These are phyloP conservation scores for Ascaphus truei DNA, from an alignment of 2,113 vertebrate species.

Conservation along the genomic window DNA sequence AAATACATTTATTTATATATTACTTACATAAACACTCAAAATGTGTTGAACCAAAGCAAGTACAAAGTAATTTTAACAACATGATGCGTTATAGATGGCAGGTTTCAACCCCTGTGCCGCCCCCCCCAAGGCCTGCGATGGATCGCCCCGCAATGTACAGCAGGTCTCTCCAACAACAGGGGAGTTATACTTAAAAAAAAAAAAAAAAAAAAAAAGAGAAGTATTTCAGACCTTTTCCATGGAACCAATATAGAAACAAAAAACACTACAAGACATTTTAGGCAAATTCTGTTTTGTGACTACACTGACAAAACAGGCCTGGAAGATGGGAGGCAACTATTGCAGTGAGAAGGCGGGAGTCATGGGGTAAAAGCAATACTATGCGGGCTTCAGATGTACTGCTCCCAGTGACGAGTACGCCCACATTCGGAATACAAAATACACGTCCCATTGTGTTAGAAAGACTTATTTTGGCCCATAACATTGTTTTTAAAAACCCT, in stretches of 20 bases:
- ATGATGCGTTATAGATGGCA: no score
- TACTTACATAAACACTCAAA: background rate
- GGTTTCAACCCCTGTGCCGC: no score
- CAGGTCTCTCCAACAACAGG: background rate
- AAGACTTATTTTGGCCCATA: background rate
- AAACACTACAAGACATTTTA: no score
- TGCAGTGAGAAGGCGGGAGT: no score
- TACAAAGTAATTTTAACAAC: background rate
- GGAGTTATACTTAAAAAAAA: background rate
- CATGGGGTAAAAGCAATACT: no score
- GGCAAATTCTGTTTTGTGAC: no score
- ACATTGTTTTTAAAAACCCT: no score
- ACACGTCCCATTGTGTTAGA: background rate
- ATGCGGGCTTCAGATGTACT: no score
- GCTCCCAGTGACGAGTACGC: no score
- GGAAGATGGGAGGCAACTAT: no score
- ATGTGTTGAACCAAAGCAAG: background rate
- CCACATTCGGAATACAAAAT: background rate
- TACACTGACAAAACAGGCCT: no score
- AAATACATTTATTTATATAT: background rate
- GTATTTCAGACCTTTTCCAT: background rate
- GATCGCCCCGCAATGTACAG: background rate
- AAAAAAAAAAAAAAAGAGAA: background rate
- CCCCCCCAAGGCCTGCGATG: no score
- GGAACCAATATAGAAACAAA: background rate